Evolutionary conservation across 2,888 invertebrate genomes (phyloP), one percentile per base, ranked within the genome.

Genomic region (Hololepta plana): DNA sequence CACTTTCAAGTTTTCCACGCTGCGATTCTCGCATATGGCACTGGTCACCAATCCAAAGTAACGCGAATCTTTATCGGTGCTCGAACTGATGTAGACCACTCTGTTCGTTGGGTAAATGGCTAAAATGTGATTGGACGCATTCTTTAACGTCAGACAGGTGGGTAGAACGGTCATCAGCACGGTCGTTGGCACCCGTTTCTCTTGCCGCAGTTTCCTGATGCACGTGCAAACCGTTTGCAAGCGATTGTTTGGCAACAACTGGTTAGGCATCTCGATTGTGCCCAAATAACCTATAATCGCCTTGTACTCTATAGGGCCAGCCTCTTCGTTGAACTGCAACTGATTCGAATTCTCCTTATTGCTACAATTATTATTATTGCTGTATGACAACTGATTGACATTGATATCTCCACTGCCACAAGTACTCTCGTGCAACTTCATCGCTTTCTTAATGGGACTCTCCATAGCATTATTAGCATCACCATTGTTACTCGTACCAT

Each of bases 271-370:
- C 56, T 93, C 93, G 35, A 95, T 88, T 2, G 93, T 91, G 12
- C 93, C 93, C 24, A 95, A 62, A 53, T 95, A 95, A 2, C 91
- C 91, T 2, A 95, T 87, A 2, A 95, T 71, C 0, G 81, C 82
- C 38, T 80, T 71, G 44, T 77, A 80, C 34, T 80, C 80, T 5
- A 80, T 62, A 0, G 71, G 59, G 48, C 60, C 53, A 15, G 44
- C 48, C 44, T 61, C 31, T 51, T 61, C 48, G 28, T 51, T 51
- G 35, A 45, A 39, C 3, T 46, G 40, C 12, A 42, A 20, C 4
- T 38, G 30, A 28, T 36, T 37, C 6, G 41, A 38, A n/a, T n/a
- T n/a, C n/a, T n/a, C n/a, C n/a, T n/a, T n/a, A n/a, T n/a, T n/a
- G n/a, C n/a, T n/a, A n/a, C n/a, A n/a, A n/a, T n/a, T n/a, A n/a